Evolutionary conservation across 1,140 invertebrate species (phyloP).

Genomic region (Monomorium pharaonis): DNA sequence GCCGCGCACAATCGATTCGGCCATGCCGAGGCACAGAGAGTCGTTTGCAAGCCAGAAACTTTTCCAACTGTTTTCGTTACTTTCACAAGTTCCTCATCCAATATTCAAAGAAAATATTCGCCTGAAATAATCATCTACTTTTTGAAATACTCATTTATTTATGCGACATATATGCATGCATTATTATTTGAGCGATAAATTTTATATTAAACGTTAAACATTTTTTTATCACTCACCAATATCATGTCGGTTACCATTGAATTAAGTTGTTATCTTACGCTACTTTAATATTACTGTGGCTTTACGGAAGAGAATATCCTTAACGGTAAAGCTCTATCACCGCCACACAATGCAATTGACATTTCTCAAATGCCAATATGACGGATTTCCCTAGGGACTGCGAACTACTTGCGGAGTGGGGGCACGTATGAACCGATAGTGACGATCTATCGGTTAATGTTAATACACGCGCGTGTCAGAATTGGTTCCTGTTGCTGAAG

Average conservation of each 20-base stretch:
- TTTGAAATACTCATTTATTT: slow-evolving; percentile 48
- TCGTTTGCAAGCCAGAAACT: slow-evolving; percentile 43
- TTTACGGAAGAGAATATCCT: background rate
- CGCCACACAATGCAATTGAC: slow-evolving; percentile 28
- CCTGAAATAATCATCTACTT: background rate
- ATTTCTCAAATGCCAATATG: slow-evolving; percentile 71
- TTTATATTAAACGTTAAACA: background rate
- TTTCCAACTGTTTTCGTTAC: slow-evolving; percentile 41
- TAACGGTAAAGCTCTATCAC: slow-evolving; percentile 13
- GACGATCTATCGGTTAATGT: slow-evolving; percentile 63
- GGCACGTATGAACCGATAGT: slow-evolving; percentile 50
- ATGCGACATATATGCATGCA: background rate
- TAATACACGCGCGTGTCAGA: slow-evolving; percentile 59
- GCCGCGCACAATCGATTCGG: slow-evolving; percentile 34
- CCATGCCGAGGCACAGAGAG: background rate
- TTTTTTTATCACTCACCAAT: background rate
- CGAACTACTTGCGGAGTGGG: slow-evolving; percentile 7
- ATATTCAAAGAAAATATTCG: slow-evolving; percentile 50
- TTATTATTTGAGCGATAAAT: background rate
- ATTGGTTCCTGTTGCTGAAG: slow-evolving; percentile 63
- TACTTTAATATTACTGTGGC: slow-evolving; percentile 3
- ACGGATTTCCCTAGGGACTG: slow-evolving; percentile 73
- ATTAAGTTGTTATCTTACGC: background rate
- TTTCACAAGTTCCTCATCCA: slow-evolving; percentile 50
- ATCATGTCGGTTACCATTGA: background rate